phyloP scores from a whole-genome alignment of 1,140 invertebrate genomes.

The Lithobius niger region DNA sequence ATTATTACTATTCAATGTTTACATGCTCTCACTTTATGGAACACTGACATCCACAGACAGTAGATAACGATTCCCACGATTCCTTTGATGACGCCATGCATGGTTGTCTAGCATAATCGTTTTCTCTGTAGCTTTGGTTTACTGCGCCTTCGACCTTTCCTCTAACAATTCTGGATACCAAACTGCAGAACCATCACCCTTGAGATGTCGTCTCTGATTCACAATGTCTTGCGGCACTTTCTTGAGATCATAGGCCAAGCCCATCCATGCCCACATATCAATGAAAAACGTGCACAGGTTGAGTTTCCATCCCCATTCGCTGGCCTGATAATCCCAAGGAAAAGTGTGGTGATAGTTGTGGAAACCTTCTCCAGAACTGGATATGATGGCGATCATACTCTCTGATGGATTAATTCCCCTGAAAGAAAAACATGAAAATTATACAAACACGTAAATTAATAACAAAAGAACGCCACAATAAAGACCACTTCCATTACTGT shows the following conservation, averaged over 20 bases:
- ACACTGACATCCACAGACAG: no score
- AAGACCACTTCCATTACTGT: no score
- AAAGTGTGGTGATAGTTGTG: conserved; percentile 71
- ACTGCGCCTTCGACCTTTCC: no score
- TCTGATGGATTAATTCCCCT: conserved; percentile 38
- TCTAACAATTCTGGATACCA: no score
- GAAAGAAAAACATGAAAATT: conserved; percentile 8
- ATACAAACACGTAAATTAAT: no score
- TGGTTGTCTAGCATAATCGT: no score
- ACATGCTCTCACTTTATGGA: no score
- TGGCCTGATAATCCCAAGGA: conserved; percentile 60
- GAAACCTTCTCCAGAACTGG: conserved; percentile 48
- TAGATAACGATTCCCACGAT: no score
- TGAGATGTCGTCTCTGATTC: conserved; percentile 36
- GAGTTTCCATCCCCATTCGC: conserved; percentile 40
- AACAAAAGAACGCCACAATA: background rate
- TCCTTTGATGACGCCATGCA: no score
- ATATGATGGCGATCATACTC: conserved; percentile 34
- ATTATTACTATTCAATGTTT: no score
- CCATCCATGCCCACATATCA: conserved; percentile 42
- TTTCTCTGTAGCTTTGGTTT: no score
- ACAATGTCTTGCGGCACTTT: conserved; percentile 32
- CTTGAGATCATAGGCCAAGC: conserved; percentile 47
- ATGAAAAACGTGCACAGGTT: conserved; percentile 43
- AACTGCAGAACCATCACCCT: conserved; percentile 42